Conservation (phyloP, 2,888 invertebrate genomes). For the Drosophila neotestacea region DNA sequence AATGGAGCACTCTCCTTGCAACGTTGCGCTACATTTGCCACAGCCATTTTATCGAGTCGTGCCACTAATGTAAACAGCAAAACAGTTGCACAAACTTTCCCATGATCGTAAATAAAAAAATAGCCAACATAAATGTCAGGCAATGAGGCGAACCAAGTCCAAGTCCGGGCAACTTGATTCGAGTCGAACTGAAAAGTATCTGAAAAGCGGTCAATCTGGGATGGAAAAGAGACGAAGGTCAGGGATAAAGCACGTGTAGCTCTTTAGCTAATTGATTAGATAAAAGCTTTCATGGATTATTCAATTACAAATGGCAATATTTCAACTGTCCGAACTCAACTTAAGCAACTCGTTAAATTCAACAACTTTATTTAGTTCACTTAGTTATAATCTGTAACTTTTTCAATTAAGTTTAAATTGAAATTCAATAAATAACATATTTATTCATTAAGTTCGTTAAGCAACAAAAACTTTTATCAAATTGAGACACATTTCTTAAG, state of each 20-base stretch:
- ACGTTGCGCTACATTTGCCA: slow-evolving; percentile 70
- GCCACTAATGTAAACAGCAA: slow-evolving; percentile 34
- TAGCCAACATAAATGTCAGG: slow-evolving; percentile 51
- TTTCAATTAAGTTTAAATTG: background rate
- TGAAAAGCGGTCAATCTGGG: slow-evolving; percentile 1
- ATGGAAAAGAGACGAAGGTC: background rate
- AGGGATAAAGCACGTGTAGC: background rate
- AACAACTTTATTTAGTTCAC: background rate
- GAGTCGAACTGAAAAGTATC: slow-evolving; percentile 26
- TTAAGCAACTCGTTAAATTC: background rate
- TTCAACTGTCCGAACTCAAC: background rate
- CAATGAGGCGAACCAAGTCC: slow-evolving; percentile 48
- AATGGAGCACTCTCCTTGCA: slow-evolving; percentile 46
- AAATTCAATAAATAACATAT: background rate
- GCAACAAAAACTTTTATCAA: background rate
- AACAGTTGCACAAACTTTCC: slow-evolving; percentile 45
- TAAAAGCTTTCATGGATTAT: slow-evolving; percentile 5
- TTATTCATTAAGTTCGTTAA: background rate
- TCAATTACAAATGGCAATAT: slow-evolving; percentile 10
- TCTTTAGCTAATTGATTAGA: slow-evolving; percentile 26
- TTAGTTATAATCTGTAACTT: background rate
- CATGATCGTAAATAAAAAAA: slow-evolving; percentile 54
- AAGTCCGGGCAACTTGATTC: slow-evolving; percentile 28
- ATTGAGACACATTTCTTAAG: background rate
- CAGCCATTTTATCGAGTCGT: slow-evolving; percentile 33